Base-by-base conservation (phyloP, 2,888 invertebrate species). In the Iphiclides podalirius region DNA sequence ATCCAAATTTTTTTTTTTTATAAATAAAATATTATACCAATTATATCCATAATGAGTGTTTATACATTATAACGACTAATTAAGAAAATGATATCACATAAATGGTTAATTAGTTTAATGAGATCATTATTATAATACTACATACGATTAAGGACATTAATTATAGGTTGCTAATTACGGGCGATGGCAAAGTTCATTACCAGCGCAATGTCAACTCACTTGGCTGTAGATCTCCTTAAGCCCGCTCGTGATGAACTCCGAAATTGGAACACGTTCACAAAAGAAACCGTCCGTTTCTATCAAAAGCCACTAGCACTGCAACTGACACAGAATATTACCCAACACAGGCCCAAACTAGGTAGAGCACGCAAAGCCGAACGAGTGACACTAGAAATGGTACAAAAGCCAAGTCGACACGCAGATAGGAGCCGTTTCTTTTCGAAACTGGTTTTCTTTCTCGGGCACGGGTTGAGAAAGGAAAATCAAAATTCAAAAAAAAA, bases 231-330 rank as follows among this genome's bases (percentile, higher is more conserved):
- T 70, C 84, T 86, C 86, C 84, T 88, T 87, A 70, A 88, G 80
- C 85, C 88, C 87, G 83, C 84, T 88, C 87, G 87, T 88, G 87
- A 72, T 88, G 87, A 87, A 88, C 85, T 87, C 85, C 84, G 66
- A 80, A 85, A 77, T 75, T 78, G 81, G n/a, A 79, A 82, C 86
- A 85, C 82, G 82, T 79, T 80, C 74, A 65, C 84, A 75, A 85
- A 20, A 75, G 75, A 85, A 86, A 85, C 79, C 70, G 80, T 83
- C 73, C 59, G 77, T 79, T 77, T 83, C 79, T 82, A 84, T 78
- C 82, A 81, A 82, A 82, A 83, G 75, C 4, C 83, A 85, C 80
- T 79, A 80, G 68, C 83, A 85, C 85, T 81, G 73, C 74, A 79
- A 83, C 81, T 81, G 79, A 74, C 86, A 85, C 82, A 81, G 79